Conservation (phyloP, 2,797 vertebrate species). For the Centroberyx gerrardi region DNA sequence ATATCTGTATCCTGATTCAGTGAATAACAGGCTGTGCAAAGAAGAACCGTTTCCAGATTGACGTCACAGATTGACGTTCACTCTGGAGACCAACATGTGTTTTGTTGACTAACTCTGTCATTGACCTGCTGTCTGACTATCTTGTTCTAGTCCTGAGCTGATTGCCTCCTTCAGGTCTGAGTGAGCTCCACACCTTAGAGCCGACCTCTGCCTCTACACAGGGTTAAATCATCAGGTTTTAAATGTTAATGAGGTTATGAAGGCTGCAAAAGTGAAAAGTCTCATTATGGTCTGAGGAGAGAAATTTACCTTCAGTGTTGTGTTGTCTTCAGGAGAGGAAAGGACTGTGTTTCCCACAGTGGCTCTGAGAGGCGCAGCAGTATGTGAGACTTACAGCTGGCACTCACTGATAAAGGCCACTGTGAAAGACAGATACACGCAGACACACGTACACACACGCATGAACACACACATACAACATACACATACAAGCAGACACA, state of each 20-base stretch:
- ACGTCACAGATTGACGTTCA: too few species aligned
- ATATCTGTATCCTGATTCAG: too few species aligned
- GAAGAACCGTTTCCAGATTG: too few species aligned
- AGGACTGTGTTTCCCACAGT: constrained; percentile 21
- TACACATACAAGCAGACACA: background rate
- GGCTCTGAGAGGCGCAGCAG: constrained; percentile 24
- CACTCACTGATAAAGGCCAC: constrained; percentile 79
- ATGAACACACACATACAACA: constrained; percentile 1
- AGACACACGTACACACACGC: constrained; percentile 11
- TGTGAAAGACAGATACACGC: constrained; percentile 24
- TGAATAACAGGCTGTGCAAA: too few species aligned
- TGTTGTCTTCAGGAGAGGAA: constrained; percentile 29
- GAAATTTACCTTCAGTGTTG: constrained; percentile 73
- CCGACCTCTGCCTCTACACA: too few species aligned
- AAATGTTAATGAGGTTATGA: background rate
- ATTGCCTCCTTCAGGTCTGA: too few species aligned
- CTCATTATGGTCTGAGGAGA: constrained; percentile 20
- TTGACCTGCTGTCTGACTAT: too few species aligned
- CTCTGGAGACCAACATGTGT: too few species aligned
- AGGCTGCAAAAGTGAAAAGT: background rate
- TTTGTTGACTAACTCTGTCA: too few species aligned
- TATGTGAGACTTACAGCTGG: constrained; percentile 71
- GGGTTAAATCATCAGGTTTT: too few species aligned
- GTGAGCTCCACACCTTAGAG: too few species aligned
- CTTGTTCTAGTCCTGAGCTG: too few species aligned